Evolutionary conservation across 2,888 invertebrate genomes (phyloP), one percentile per base, ranked within the genome.

Genomic region (Epsilonema sp.): DNA sequence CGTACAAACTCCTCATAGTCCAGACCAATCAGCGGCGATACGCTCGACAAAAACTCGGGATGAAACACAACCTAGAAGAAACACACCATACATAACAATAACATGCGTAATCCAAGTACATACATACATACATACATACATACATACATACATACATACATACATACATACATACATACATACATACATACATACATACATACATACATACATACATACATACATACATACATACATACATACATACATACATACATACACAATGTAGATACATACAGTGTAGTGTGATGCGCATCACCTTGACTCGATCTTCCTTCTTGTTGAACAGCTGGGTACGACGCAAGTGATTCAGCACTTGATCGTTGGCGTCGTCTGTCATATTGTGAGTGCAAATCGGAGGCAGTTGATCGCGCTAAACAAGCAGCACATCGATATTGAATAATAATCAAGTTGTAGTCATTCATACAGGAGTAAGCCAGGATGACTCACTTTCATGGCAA

Each of bases 1-100:
- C 97, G 76, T 0, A 99, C 94, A 69, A 99, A 99, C 65, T 99
- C 97, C 65, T 97, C 94, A 65, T 97, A 97, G 60, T 99, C 97
- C 58, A 99, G 70, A 0, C 89, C 89, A 67, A 99, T 87, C 1
- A 99, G 71, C 0, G 97, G 97, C 69, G 94, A 97, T 0, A 94
- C 94, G 0, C 90, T 85, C 1, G 84, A 83, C 11, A 99, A 72
- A 70, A 99, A 99, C 69, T 99, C 97, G 0, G 97, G 97, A 72
- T 99, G 97, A 73, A 97, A 97, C 42, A 97, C 83, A 45, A 94
- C 81, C 83, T 84, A 65, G 1, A n/a, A n/a, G n/a, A 66, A 26
- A 24, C 24, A 42, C 20, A 42, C 11, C 42, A 39, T 8, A 39
- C 21, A 20, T 8, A n/a, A n/a, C n/a, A n/a, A n/a, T n/a, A n/a